phyloP scores from a whole-genome alignment of 2,888 invertebrate species.

The Helobdella robusta region DNA sequence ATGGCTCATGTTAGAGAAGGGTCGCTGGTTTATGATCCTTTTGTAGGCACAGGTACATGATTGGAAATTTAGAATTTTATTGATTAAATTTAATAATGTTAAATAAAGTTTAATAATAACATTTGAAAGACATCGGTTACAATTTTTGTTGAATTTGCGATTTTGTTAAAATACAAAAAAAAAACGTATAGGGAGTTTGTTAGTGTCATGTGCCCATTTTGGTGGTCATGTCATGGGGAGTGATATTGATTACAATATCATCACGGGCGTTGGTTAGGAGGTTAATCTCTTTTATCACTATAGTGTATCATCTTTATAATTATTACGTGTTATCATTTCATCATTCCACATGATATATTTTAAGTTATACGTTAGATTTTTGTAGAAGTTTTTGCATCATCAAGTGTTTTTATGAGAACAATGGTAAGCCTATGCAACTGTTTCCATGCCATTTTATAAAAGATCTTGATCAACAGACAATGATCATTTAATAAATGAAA shows the following conservation, averaged over 20 bases:
- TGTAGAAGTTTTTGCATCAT: too few relatives aligned
- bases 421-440: too few relatives aligned
- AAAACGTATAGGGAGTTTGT: slow-evolving; percentile 42
- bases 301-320: too few relatives aligned
- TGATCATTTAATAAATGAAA: too few relatives aligned
- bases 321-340: too few relatives aligned
- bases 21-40: slow-evolving; percentile 80
- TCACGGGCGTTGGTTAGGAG: slow-evolving; percentile 65
- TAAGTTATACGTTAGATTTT: too few relatives aligned
- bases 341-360: too few relatives aligned
- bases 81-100: neutral
- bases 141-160: neutral
- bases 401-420: too few relatives aligned
- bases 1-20: slow-evolving; percentile 67
- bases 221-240: slow-evolving; percentile 47
- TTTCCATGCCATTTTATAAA: too few relatives aligned
- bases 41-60: slow-evolving; percentile 64
- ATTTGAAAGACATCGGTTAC: neutral
- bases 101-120: neutral
- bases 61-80: neutral
- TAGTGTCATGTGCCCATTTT: slow-evolving; percentile 45
- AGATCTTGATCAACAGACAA: too few relatives aligned
- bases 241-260: slow-evolving; percentile 86
- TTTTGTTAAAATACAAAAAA: neutral
- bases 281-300: too few relatives aligned